phyloP scores from a whole-genome alignment of 2,888 invertebrate genomes.

The Drosophila barbarae region DNA sequence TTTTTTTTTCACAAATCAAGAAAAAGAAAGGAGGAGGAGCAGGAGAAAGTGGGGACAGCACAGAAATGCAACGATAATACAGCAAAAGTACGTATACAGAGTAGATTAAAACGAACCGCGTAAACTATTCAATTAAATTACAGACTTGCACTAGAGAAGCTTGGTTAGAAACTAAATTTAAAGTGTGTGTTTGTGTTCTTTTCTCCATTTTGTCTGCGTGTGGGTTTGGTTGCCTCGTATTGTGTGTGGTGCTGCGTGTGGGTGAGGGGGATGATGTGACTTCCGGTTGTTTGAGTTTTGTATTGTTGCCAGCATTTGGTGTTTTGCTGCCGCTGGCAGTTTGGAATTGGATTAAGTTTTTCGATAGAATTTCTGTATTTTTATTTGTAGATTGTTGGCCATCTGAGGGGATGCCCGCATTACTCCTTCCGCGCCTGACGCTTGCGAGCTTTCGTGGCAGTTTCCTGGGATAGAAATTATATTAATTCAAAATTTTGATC shows the following conservation, averaged over 20 bases:
- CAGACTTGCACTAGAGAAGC: constrained; percentile 16
- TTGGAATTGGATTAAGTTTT: constrained; percentile 40
- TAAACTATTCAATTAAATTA: constrained; percentile 55
- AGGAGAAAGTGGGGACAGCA: constrained; percentile 27
- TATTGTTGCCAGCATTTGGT: constrained; percentile 1
- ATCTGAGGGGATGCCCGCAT: constrained; percentile 22
- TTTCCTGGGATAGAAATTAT: constrained; percentile 48
- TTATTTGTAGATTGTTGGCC: constrained; percentile 16
- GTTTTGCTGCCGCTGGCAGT: constrained; percentile 28
- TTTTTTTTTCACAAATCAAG: constrained; percentile 28
- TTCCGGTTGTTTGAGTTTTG: constrained; percentile 22
- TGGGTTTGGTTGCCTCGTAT: constrained; percentile 24
- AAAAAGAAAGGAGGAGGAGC: background rate
- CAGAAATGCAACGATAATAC: constrained; percentile 62
- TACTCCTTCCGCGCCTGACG: constrained; percentile 78
- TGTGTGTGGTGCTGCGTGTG: constrained; percentile 10
- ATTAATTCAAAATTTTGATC: background rate
- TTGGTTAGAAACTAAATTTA: constrained; percentile 46
- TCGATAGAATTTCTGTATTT: constrained; percentile 18
- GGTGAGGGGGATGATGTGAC: constrained; percentile 25
- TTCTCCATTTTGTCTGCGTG: constrained; percentile 5
- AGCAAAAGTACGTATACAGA: constrained; percentile 43
- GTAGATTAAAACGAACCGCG: constrained; percentile 54
- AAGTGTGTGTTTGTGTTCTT: constrained; percentile 17
- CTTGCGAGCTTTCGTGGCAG: constrained; percentile 73